Evolutionary conservation across 2,888 invertebrate genomes (phyloP), one percentile per base, ranked within the genome.

Genomic region (Lasioglossum marginatum): DNA sequence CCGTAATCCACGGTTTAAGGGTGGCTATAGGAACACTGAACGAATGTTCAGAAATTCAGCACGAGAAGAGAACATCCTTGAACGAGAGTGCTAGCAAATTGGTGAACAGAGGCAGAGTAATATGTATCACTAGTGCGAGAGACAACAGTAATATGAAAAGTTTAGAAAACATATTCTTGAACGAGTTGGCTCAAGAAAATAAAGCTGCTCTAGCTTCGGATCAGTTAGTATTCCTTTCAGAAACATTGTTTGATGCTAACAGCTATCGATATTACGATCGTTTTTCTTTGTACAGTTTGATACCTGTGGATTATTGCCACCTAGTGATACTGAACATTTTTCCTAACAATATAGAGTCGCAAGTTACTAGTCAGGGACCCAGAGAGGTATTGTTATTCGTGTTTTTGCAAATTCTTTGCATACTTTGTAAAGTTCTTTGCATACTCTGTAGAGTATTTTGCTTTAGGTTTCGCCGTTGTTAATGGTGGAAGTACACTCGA

Each of bases 261-360:
- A 1, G 19, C 12, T 8, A 27, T 43, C 2, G 23, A 63, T 37
- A 57, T 79, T 83, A 27, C 73, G 12, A 48, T n/a, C 43, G 60
- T 82, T n/a, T 72, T 82, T 87, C 88, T 70, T 84, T 87, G 88
- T 95, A 23, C 68, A 97, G 97, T 91, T 95, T 97, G 75, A 95
- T 98, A 87, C 96, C 97, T 0, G 97, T 99, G 87, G 97, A 98
- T 93, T 97, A 98, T 95, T 98, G 98, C 93, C 98, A 99, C 95
- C 96, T 99, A 91, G 98, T 99, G 0, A 97, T 99, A 81, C 96
- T 99, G 60, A 99, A 99, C 95, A 97, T 98, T 16, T 98, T 97
- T 90, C 98, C 99, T 0, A 96, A 98, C 88, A 98, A 97, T 90
- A 97, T 97, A 52, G 97, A 98, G 77, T 97, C 97, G 1, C 96